Evolutionary conservation across 30 jellyfish, hydroid and myxozoan genomes (phyloP), one percentile per base, ranked within the genome.

Genomic region (Euphysa ruthae): DNA sequence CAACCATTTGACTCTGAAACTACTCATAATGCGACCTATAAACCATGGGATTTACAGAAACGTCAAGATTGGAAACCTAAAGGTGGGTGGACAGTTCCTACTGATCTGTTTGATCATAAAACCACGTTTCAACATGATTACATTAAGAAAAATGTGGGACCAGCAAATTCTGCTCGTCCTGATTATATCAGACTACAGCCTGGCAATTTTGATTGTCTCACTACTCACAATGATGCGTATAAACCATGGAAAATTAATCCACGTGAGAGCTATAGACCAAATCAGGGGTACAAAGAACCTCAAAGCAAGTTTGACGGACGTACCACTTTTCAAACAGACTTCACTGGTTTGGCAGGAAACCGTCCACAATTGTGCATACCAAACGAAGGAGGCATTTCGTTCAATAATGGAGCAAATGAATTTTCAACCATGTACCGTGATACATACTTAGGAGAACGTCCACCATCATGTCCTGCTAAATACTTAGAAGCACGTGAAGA

Each of bases 161-260:
- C 90, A 49, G 84, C 93, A 16, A 79, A 75, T 58, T 79, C 94
- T 51, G 82, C 92, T 14, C 77, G 92, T 19, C 97, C 97, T 43
- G 83, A 74, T 25, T 24, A 51, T 22, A 38, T 42, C 1, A 58
- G 89, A 23, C 60, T 66, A 3, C 49, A 61, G 4, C 94, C 97
- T 16, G 93, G 93, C 4, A 85, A 71, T 14, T 88, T 88, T 64
- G 81, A 58, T 13, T 94, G 74, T 49, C 58, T 55, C 27, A 88
- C 97, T 1, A 88, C 97, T 10, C 94, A 88, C 72, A 88, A 88
- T 6, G 93, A 79, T 28, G 89, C 97, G n/a, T 88, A 46, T 77
- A 88, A 70, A 64, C 93, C 94, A 20, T 88, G 97, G 97, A 71
- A 60, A 49, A 50, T 32, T 22, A 60, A 65, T 33, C 85, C 76